Percentiles rank a stretch among this genome's conserved stretches.
Conservation (phyloP, 2,113 vertebrate species). For the Python bivittatus region DNA sequence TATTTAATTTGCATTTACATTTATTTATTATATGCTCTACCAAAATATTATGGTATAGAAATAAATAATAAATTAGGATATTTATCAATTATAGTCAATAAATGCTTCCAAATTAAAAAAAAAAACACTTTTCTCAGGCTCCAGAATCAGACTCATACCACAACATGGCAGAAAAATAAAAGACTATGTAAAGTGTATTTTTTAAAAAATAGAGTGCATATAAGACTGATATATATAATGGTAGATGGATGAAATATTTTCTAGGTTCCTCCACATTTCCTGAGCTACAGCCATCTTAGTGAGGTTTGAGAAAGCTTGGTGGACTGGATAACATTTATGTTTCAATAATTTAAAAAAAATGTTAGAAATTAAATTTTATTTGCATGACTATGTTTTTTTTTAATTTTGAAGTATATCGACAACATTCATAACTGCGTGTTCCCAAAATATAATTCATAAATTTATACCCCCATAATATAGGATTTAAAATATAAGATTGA, state of each 20-base stretch:
- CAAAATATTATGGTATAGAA: neutral
- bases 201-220: neutral
- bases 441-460: neutral
- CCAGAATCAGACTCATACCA: neutral
- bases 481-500: constrained; percentile 23
- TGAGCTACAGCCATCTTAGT: constrained; percentile 24
- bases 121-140: neutral
- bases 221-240: neutral
- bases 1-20: neutral
- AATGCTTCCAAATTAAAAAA: neutral
- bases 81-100: neutral
- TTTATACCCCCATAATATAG: neutral
- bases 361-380: constrained; percentile 24
- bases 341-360: constrained; percentile 17
- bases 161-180: neutral
- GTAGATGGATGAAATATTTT: neutral
- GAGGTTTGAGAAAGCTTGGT: constrained; percentile 24
- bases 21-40: neutral
- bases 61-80: neutral
- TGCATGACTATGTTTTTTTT: neutral
- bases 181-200: neutral
- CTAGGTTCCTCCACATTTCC: constrained; percentile 22
- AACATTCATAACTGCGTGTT: neutral
- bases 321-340: constrained; percentile 4
- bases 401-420: neutral